These are phyloP conservation scores for Nyctibius bracteatus DNA, from an alignment of 2,113 vertebrate species.

Conservation along the genomic window DNA sequence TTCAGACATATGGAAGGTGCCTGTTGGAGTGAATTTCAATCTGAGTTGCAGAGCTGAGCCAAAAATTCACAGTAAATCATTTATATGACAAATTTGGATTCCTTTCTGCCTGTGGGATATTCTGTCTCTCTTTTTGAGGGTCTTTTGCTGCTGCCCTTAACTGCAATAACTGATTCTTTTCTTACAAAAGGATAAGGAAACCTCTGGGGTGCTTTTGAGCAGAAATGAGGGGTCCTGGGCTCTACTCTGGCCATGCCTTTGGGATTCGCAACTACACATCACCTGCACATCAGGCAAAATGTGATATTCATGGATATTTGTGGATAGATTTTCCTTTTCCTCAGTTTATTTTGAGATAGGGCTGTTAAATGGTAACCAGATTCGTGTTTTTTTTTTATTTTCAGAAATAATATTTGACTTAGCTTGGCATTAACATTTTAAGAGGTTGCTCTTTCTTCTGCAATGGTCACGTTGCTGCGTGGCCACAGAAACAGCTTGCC, in stretches of 20 bases:
- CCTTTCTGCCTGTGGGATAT: background rate
- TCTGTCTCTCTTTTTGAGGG: background rate
- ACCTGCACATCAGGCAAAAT: background rate
- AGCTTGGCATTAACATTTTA: background rate
- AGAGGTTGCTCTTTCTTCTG: background rate
- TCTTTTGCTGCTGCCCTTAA: background rate
- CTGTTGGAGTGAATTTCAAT: background rate
- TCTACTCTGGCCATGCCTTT: background rate
- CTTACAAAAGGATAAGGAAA: background rate
- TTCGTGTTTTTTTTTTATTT: background rate
- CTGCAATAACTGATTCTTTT: background rate
- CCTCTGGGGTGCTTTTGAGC: background rate
- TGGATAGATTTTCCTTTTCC: background rate
- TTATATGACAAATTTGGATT: background rate
- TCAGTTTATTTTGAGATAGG: background rate
- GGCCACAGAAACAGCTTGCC: background rate
- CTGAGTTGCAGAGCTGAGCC: background rate
- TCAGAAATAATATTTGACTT: background rate
- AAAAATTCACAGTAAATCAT: background rate
- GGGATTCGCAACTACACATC: background rate
- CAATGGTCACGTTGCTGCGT: background rate
- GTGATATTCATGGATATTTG: background rate
- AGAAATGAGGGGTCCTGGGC: background rate
- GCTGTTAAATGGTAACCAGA: background rate
- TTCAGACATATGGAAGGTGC: conserved; percentile 5